Evolutionary conservation across 2,113 vertebrate species (phyloP), one percentile per base, ranked within the genome.

Genomic region (Saccopteryx bilineata): DNA sequence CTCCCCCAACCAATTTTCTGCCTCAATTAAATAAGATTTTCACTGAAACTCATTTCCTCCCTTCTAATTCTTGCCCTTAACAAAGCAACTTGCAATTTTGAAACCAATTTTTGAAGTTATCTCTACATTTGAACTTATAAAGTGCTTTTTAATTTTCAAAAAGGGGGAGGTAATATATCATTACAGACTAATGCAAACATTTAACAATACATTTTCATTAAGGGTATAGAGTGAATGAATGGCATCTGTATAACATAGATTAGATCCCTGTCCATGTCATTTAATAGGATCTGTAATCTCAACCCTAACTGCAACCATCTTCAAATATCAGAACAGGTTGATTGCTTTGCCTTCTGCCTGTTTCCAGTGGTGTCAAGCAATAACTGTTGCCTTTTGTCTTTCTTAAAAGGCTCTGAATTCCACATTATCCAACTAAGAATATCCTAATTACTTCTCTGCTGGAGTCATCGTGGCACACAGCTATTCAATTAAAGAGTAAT

Each of bases 371-470:
- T 90, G 50, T 48, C 65, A 81, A 71, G n/a, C 17, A 87, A 46
- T 63, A 56, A 50, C 17, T 26, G 2, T 48, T 72, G 21, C 26
- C 23, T 84, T 52, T 90, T 90, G 24, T 61, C 10, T 88, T 86
- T 87, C 60, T 56, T 65, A 26, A 69, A 88, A 71, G 46, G 89
- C 7, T 33, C 91, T 80, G 79, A 88, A 83, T 58, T 89, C 33
- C 54, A 79, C 26, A 31, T 74, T 61, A 85, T 61, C 10, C 28
- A 87, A 24, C 13, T 46, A 83, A 63, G 54, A 93, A 83, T 87
- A 76, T 46, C 18, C 21, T 13, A 15, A 33, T 17, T 68, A 71
- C 17, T 66, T 5, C 39, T 83, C 54, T 26, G 8, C 31, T 71
- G 21, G 3, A 88, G 21, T 54, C 39, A 72, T 13, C 15, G 46